These are phyloP conservation scores for Zaprionus obscuricornis DNA, from an alignment of 2,888 invertebrate genomes.

Conservation along the genomic window DNA sequence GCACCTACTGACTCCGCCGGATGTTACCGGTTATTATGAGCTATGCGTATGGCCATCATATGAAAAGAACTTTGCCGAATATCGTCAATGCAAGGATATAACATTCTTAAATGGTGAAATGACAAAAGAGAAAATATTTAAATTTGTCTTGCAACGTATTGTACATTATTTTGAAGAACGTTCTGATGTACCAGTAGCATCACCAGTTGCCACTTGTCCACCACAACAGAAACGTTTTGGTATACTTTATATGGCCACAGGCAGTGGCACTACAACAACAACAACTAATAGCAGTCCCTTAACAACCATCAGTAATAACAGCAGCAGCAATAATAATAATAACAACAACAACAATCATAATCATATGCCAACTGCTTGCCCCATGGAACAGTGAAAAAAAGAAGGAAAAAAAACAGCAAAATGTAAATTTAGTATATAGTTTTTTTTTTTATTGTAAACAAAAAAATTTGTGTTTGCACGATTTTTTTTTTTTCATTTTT, in stretches of 20 bases:
- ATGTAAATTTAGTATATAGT: too few species aligned
- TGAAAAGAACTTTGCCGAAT: conserved; percentile 85
- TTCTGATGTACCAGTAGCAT: conserved; percentile 60
- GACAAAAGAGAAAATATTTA: conserved; percentile 80
- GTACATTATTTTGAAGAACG: conserved; percentile 79
- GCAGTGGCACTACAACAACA: too few species aligned
- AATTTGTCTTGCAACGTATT: conserved; percentile 79
- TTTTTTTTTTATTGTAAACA: too few species aligned
- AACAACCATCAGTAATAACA: too few species aligned
- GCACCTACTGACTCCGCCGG: too few species aligned
- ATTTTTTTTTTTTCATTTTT: too few species aligned
- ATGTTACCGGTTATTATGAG: conserved; percentile 94
- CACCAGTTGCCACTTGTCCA: conserved; percentile 59
- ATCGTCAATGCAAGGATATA: conserved; percentile 81
- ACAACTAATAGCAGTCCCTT: too few species aligned
- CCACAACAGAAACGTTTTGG: conserved; percentile 75
- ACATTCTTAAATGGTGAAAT: conserved; percentile 82
- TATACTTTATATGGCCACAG: conserved; percentile 48
- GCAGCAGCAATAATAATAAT: too few species aligned
- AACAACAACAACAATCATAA: conserved; percentile 44
- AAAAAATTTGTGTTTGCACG: too few species aligned
- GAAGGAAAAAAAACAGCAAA: too few species aligned
- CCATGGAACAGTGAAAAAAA: conserved; percentile 78
- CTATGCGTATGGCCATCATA: conserved; percentile 95
- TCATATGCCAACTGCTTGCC: conserved; percentile 61